These are phyloP conservation scores for Microcebus jonahi DNA, from an alignment of 2,113 vertebrate genomes.

Conservation along the genomic window DNA sequence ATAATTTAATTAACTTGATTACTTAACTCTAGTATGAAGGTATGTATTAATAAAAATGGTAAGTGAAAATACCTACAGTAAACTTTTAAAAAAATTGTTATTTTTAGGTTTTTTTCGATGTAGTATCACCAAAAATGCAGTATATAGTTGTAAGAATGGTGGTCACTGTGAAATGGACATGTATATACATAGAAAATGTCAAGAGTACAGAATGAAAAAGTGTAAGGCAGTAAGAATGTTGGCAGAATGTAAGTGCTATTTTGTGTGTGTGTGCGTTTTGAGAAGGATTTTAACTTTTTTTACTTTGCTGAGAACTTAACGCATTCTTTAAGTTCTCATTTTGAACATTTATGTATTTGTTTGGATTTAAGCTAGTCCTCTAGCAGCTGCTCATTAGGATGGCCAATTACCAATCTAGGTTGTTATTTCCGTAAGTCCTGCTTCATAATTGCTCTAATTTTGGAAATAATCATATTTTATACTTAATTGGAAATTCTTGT, in stretches of 20 bases:
- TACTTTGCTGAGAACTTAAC: not conserved
- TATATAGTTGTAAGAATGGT: constrained; percentile 95
- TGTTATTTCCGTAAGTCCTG: constrained; percentile 12
- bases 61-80: not conserved
- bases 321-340: not conserved
- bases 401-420: not conserved
- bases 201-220: constrained; percentile 95
- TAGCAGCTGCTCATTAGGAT: not conserved
- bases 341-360: not conserved
- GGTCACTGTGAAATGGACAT: constrained; percentile 97
- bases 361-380: not conserved
- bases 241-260: constrained; percentile 91
- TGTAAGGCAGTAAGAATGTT: constrained; percentile 96
- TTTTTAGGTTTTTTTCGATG: constrained; percentile 92
- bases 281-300: not conserved
- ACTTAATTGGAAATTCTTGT: not conserved
- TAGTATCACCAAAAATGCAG: constrained; percentile 95
- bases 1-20: constrained; percentile 12
- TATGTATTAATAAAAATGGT: not conserved
- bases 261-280: fast-evolving
- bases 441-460: constrained; percentile 31
- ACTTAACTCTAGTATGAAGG: not conserved
- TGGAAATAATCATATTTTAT: not conserved
- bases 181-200: constrained; percentile 98
- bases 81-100: not conserved